Conservation (phyloP, 1,140 invertebrate species). For the Polypedilum vanderplanki region DNA sequence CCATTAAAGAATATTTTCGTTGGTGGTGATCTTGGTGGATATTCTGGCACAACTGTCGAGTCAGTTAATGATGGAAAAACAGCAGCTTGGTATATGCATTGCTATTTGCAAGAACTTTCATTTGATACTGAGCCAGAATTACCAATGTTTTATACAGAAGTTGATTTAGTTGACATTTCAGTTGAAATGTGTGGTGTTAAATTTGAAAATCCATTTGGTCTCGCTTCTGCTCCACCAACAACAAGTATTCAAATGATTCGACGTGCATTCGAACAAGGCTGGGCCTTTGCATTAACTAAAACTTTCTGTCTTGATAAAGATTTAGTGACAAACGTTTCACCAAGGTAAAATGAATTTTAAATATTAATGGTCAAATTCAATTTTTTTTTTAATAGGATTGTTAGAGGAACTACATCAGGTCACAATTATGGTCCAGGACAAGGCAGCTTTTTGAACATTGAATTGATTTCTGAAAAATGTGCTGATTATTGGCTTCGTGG, state of each 20-base stretch:
- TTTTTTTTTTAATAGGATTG: too few species aligned
- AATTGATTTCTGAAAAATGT: conserved; percentile 96
- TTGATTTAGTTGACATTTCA: conserved; percentile 89
- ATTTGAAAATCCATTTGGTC: conserved; percentile 94
- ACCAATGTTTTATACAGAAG: conserved; percentile 86
- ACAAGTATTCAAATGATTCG: conserved; percentile 93
- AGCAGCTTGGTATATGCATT: conserved; percentile 93
- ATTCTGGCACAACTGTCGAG: conserved; percentile 95
- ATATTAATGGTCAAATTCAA: too few species aligned
- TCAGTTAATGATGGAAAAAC: conserved; percentile 97
- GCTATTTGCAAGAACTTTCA: conserved; percentile 64
- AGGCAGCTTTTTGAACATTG: conserved; percentile 93
- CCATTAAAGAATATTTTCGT: conserved; percentile 75
- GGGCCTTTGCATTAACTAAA: conserved; percentile 95
- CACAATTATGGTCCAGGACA: conserved; percentile 90
- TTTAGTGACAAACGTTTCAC: conserved; percentile 93
- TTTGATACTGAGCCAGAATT: conserved; percentile 61
- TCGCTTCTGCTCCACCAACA: conserved; percentile 94
- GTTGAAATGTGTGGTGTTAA: conserved; percentile 86
- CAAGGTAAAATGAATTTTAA: too few species aligned
- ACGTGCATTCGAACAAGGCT: conserved; percentile 88
- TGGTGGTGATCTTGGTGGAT: conserved; percentile 90
- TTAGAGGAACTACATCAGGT: conserved; percentile 86
- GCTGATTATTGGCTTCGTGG: conserved; percentile 87
- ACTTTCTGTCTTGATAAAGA: conserved; percentile 95